phyloP scores from a whole-genome alignment of 2,113 vertebrate species.

The Notothenia coriiceps region DNA sequence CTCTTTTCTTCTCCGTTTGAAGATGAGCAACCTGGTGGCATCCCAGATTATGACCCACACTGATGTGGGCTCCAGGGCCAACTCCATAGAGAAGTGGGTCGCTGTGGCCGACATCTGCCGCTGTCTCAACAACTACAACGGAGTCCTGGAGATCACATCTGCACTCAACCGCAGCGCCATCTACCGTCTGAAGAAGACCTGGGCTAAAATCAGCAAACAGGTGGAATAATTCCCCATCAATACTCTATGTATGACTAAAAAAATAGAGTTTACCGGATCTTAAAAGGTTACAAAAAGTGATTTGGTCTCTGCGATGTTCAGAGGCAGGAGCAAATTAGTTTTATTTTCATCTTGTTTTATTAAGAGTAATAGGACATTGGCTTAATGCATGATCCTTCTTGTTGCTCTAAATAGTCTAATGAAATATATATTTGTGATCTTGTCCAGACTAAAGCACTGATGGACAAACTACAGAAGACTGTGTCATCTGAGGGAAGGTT shows the following conservation, averaged over 20 bases:
- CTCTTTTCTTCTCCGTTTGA: constrained; percentile 26
- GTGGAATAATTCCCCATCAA: constrained; percentile 67
- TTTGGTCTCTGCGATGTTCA: not conserved
- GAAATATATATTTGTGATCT: constrained; percentile 56
- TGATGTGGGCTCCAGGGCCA: constrained; percentile 92
- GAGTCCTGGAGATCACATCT: constrained; percentile 96
- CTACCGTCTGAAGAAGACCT: constrained; percentile 98
- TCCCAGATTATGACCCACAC: constrained; percentile 98
- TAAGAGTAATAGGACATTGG: not conserved
- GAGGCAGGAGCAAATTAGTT: constrained; percentile 17
- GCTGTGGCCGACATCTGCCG: constrained; percentile 97
- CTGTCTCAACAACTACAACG: constrained; percentile 97
- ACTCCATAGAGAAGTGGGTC: constrained; percentile 97
- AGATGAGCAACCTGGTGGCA: constrained; percentile 99
- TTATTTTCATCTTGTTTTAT: constrained; percentile 4
- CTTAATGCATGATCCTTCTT: not conserved
- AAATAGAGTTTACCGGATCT: not conserved
- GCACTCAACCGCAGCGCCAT: constrained; percentile 98
- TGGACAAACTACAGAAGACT: constrained; percentile 99
- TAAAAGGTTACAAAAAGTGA: not conserved
- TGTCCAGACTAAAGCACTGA: constrained; percentile 93
- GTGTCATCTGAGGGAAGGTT: constrained; percentile 98
- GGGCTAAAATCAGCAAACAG: constrained; percentile 98
- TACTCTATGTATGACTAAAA: not conserved
- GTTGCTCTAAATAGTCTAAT: not conserved